Conservation (phyloP, 2,113 vertebrate species). For the Dascyllus trimaculatus region DNA sequence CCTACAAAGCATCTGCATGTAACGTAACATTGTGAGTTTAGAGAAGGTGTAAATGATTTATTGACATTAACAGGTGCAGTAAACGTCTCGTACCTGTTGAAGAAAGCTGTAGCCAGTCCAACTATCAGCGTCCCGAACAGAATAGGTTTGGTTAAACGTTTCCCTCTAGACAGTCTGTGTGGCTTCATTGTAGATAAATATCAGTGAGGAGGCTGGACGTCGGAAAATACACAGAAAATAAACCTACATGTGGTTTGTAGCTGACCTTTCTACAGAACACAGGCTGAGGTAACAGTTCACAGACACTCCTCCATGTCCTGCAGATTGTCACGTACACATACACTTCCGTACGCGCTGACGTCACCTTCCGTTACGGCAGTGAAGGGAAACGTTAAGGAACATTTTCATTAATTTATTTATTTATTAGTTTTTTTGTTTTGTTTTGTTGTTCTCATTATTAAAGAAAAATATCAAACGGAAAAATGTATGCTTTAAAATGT, state of each 20-base stretch:
- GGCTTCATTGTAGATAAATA: conserved; percentile 67
- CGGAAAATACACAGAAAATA: background rate
- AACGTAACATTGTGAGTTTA: too few relatives aligned
- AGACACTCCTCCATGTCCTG: background rate
- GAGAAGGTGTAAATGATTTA: background rate
- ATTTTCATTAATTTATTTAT: too few relatives aligned
- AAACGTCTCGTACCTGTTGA: conserved; percentile 74
- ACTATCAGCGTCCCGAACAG: conserved; percentile 78
- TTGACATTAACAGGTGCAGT: background rate
- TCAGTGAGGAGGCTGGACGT: too few relatives aligned
- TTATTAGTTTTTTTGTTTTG: too few relatives aligned
- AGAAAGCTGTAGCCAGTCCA: conserved; percentile 77
- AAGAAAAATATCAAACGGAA: too few relatives aligned
- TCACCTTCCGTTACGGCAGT: background rate
- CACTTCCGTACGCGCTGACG: conserved; percentile 30
- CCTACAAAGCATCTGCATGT: too few relatives aligned
- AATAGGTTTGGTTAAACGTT: conserved; percentile 80
- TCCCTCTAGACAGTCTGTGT: conserved; percentile 67
- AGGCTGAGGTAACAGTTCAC: background rate
- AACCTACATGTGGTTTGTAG: background rate
- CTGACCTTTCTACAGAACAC: conserved; percentile 40
- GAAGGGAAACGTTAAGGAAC: too few relatives aligned
- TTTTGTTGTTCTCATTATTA: too few relatives aligned
- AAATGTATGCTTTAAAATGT: too few relatives aligned
- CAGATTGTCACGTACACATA: background rate